A percentile compares a stretch with the other conserved stretches of the same genome.
Conservation (phyloP, 2,888 invertebrate species). For the Notodonta ziczac region DNA sequence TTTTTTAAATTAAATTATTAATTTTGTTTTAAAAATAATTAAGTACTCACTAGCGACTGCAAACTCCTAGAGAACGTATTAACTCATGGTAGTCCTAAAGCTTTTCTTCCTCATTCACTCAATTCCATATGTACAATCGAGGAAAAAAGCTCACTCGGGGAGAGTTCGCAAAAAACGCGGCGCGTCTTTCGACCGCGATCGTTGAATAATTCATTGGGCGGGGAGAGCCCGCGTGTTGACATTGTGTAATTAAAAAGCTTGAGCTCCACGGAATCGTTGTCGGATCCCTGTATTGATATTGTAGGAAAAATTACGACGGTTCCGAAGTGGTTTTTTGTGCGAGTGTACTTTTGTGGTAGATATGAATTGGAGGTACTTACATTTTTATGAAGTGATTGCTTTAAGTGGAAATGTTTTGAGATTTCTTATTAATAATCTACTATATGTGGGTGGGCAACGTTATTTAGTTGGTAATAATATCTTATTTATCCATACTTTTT, state of each 20-base stretch:
- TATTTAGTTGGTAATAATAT: no score
- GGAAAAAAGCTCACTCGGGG: constrained; percentile 31
- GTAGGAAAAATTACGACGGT: constrained; percentile 45
- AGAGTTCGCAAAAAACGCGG: constrained; percentile 20
- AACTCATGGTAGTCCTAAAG: background rate
- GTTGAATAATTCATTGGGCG: constrained; percentile 69
- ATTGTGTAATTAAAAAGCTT: constrained; percentile 75
- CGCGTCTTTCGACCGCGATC: constrained; percentile 30
- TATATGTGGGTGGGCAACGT: no score
- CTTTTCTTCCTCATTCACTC: constrained; percentile 28
- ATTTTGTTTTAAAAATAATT: no score
- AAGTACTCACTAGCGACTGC: no score
- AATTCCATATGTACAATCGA: constrained; percentile 35
- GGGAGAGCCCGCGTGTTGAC: constrained; percentile 58
- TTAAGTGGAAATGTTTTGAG: no score
- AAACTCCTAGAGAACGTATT: no score
- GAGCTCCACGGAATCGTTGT: constrained; percentile 38
- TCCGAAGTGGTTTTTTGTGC: constrained; percentile 10
- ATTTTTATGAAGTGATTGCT: no score
- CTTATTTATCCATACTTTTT: no score
- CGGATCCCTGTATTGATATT: constrained; percentile 49
- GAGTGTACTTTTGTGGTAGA: constrained; percentile 15
- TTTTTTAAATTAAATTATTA: no score
- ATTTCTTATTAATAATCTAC: no score
- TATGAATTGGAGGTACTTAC: no score